Evolutionary conservation across 2,113 vertebrate species (phyloP), one percentile per base, ranked within the genome.

Genomic region (Mesembrinibis cayennensis): DNA sequence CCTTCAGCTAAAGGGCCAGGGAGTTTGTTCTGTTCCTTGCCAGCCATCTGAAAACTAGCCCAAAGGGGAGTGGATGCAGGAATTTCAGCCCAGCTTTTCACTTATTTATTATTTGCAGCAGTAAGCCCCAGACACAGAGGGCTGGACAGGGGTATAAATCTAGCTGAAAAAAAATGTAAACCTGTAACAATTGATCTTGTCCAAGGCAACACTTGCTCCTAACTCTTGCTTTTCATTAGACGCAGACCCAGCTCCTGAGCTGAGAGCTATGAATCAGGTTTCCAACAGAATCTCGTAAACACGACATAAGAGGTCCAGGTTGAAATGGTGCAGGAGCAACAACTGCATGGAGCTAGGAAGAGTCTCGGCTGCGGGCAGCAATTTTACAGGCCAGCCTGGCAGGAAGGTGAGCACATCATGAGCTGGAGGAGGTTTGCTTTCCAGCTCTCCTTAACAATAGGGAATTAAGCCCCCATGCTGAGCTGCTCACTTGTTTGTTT

Each of bases 251-350:
- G 45, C 16, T 53, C 49, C 45, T 80, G 62, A 52, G 32, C 38
- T 53, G 66, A 92, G 70, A 63, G 14, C 25, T 36, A 10, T 13
- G n/a, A 80, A 71, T 32, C 58, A 52, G 59, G 50, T 38, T 93
- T 78, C 69, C 77, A 70, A n/a, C 67, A 80, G 58, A 38, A 69
- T 18, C 59, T 69, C 2, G 4, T 44, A 89, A 83, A 84, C 25
- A 59, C 0, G 1, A 59, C n/a, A 1, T 22, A n/a, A 36, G 36
- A 67, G n/a, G 25, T 62, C 30, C 16, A 22, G 67, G 44, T 1
- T 77, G 58, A 85, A 93, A 53, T 7, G 38, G 30, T 56, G 45
- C 42, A 63, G 55, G 20, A 84, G 7, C 23, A 93, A 32, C 25
- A 87, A 66, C 27, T 29, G 50, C 52, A 40, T 0, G 4, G 59